Base-by-base conservation (phyloP, 2,888 invertebrate species). In the Falcaria lacertinaria region DNA sequence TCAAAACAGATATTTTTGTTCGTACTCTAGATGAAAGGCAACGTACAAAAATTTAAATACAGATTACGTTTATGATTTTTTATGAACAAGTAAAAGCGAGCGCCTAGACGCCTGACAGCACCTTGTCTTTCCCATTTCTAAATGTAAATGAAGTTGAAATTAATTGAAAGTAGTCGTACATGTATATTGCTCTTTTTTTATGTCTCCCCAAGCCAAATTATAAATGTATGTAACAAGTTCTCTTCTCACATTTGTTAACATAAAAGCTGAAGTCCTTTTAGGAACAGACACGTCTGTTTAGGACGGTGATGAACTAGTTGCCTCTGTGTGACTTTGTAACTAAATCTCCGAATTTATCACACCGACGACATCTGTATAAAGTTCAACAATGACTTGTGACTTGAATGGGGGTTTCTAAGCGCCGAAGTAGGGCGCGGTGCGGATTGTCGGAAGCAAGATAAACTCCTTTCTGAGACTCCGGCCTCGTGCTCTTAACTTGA, bases 381-480 rank as follows among this genome's bases (percentile, higher is more conserved):
- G 62, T 69, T 66, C 60, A 68, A 69, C 69, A 75, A 68, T 57
- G 64, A 60, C 49, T 64, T 56, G 63, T 64, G 62, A 58, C 54
- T 54, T 56, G 47, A 49, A 57, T 52, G 47, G 47, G 46, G 59
- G 63, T 67, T 66, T 67, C 56, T 60, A 48, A 50, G 55, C 53
- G 42, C 6, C 47, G 54, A 79, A 78, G 69, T 75, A 75, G 77
- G 69, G 60, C 73, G 59, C 61, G 57, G 60, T 54, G 54, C 59
- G 57, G 47, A 52, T 53, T 55, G 53, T 54, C 54, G 42, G 45
- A 15, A 50, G 51, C 60, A 49, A 69, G 68, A 71, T 70, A 70
- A 70, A 64, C 60, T 61, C 58, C 57, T 48, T 46, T 60, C 56
- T 51, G 56, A 51, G 47, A 50, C 50, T 39, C 44, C 22, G 35